phyloP scores from a whole-genome alignment of 2,888 invertebrate species.

The Melipona bicolor region DNA sequence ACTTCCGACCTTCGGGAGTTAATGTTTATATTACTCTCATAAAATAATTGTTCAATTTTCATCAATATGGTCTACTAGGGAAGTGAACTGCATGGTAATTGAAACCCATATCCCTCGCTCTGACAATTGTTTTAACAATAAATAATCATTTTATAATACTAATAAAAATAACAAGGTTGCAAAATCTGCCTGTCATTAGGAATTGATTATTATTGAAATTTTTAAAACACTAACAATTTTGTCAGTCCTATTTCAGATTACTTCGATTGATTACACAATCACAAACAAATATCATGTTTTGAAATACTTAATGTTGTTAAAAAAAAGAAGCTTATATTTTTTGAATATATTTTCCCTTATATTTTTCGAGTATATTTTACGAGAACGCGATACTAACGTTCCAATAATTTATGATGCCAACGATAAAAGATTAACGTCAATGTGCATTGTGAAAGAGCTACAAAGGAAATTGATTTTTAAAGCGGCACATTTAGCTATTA shows the following conservation, averaged over 20 bases:
- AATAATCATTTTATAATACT: not conserved
- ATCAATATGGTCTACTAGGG: not conserved
- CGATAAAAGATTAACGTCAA: conserved; percentile 12
- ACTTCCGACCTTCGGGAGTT: conserved; percentile 6
- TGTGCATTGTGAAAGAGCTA: not conserved
- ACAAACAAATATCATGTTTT: not conserved
- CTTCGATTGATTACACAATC: not conserved
- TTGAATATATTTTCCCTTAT: not conserved
- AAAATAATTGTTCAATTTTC: conserved; percentile 32
- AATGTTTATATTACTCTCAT: conserved; percentile 18
- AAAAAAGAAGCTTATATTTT: no score
- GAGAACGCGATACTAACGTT: not conserved
- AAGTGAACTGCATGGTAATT: conserved; percentile 6
- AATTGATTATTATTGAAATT: not conserved
- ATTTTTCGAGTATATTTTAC: not conserved
- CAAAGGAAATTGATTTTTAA: conserved; percentile 23
- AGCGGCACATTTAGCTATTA: not conserved
- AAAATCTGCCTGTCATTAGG: not conserved
- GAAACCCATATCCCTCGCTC: conserved; percentile 8
- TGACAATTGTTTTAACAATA: conserved; percentile 7
- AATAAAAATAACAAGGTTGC: not conserved
- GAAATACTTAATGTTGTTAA: not conserved
- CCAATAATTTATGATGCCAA: not conserved
- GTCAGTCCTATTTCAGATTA: not conserved
- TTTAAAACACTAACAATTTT: not conserved